Evolutionary conservation across 2,888 invertebrate species (phyloP).

Genomic region (Chironomus riparius): DNA sequence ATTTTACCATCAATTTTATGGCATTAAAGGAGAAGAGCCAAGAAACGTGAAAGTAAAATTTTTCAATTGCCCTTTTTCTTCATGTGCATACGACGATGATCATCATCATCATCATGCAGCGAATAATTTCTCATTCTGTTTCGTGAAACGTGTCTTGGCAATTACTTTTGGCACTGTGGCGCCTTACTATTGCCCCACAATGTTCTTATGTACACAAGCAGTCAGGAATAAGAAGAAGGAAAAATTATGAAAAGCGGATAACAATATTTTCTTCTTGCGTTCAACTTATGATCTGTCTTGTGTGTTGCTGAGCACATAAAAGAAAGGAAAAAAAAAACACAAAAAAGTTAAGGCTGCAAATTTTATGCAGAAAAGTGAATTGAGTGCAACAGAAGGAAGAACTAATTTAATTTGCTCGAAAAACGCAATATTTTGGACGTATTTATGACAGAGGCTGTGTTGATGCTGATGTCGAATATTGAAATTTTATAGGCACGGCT

Average conservation of each 20-base stretch:
- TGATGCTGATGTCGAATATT: no score
- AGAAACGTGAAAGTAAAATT: no score
- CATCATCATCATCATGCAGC: background rate
- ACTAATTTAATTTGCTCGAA: conserved; percentile 18
- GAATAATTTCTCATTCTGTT: background rate
- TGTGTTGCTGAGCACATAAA: no score
- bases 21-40: background rate
- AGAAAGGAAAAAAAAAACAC: no score
- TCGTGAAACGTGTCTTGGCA: conserved; percentile 23
- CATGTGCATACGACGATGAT: background rate
- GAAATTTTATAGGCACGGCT: no score
- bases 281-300: background rate
- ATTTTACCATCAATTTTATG: conserved; percentile 12
- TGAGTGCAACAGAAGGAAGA: conserved; percentile 17
- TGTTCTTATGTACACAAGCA: background rate
- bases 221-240: no score
- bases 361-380: background rate
- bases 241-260: background rate
- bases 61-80: background rate
- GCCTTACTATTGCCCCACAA: background rate
- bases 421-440: background rate
- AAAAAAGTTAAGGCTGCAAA: no score
- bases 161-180: conserved; percentile 25
- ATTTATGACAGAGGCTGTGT: no score
- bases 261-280: conserved; percentile 1